Evolutionary conservation across 2,797 vertebrate species (phyloP), one percentile per base, ranked within the genome.

Genomic region (Diplodus sargus): DNA sequence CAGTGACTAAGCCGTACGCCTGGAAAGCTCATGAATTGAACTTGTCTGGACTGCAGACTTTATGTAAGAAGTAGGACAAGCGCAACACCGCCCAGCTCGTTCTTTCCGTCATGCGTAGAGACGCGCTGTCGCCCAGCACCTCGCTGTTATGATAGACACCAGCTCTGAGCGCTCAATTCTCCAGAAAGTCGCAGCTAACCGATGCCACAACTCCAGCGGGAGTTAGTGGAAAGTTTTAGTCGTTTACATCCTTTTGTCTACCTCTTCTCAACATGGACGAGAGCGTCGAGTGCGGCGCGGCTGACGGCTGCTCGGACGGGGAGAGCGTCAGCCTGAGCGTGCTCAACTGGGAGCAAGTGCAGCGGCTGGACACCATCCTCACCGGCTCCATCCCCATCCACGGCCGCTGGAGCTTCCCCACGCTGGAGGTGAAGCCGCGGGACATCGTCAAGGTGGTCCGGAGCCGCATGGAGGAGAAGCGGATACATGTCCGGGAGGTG

Each of bases 311-410:
- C 83, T 81, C 85, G 56, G 90, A 85, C 76, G 76, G 85, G 48
- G 93, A 95, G 52, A 95, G 90, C 89, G 91, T 94, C 68, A 96
- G 95, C 85, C 97, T 97, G 86, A 97, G 97, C 84, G 97, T 99
- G 86, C 96, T 99, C 76, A 98, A 94, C 95, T 99, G 98, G 98
- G 97, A 98, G 85, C 98, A 99, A 96, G 98, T 99, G 95, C 97
- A 96, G 93, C 95, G 98, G 5, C 88, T 99, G 92, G 98, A 99
- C 93, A 85, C 94, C 82, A 97, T 99, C 92, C 96, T 99, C 66
- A 96, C 97, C 65, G 96, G 97, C 87, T 97, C 96, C 87, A 98
- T 99, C 85, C 98, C 98, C 70, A 99, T 99, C 89, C 98, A 99
- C 94, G 98, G 98, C 74, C 96, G 97, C 18, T 97, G 98, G 89